Base-by-base conservation (phyloP, 1,140 invertebrate species). In the Steinernema feltiae region DNA sequence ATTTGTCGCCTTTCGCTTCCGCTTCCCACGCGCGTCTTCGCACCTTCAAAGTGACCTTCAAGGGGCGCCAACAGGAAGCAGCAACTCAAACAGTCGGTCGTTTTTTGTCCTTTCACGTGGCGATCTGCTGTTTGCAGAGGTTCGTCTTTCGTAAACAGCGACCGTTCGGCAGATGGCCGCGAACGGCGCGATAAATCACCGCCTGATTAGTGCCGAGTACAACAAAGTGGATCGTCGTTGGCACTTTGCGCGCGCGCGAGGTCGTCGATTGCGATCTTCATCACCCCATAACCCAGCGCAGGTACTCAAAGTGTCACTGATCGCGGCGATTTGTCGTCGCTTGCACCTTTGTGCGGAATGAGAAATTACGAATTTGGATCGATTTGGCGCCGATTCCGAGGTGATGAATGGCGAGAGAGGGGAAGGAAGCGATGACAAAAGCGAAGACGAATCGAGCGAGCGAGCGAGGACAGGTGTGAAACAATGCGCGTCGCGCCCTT, bases 181-280 rank as follows among this genome's bases (percentile, higher is more conserved):
- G 41, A 63, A 17, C 53, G 53, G 12, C 53, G 12, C 53, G 12
- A 63, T 63, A 63, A 63, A 63, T 63, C 53, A 63, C 15, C 53
- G 53, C 53, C 24, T 63, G 12, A 63, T 41, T 27, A 27, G 53
- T 27, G 24, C 53, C 15, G 53, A 63, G 53, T 63, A 27, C 53
- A 63, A 63, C 7, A 3, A 7, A 27, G 53, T 3, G 53, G 3
- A 7, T 27, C 53, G 53, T 21, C 12, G 24, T 7, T 63, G 53
- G 12, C 53, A 63, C 53, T 63, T 27, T 41, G 35, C 35, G 7
- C 7, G 18, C 35, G 35, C n/a, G n/a, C 41, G 41, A 46, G 24
- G 53, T 27, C 53, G 53, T n/a, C 53, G 53, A 63, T 41, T 63
- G 53, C 15, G 24, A 63, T 63, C 53, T 63, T 63, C 24, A 63